A percentile compares a stretch with the other conserved stretches of the same genome.
Evolutionary conservation across 2,113 vertebrate genomes (phyloP).

Genomic region (Varanus komodoensis): DNA sequence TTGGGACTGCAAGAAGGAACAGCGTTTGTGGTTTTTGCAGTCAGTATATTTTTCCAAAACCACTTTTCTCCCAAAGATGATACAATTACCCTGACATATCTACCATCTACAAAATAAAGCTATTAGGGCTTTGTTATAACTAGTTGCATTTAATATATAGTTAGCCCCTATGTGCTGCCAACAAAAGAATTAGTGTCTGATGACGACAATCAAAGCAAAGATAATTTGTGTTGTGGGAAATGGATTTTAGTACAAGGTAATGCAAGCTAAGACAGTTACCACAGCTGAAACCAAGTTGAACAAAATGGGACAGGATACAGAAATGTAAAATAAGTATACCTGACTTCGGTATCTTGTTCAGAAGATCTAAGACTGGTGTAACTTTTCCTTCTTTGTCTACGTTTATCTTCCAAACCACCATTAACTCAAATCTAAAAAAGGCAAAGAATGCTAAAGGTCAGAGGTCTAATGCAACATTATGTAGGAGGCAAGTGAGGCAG

Average conservation of each 20-base stretch:
- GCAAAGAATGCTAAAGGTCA: background rate
- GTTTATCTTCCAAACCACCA: constrained; percentile 82
- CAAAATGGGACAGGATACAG: background rate
- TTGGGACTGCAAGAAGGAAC: background rate
- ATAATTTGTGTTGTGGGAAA: background rate
- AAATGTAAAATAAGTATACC: constrained; percentile 62
- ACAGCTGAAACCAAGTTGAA: background rate
- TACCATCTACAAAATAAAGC: background rate
- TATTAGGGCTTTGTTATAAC: background rate
- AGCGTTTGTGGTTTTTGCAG: background rate
- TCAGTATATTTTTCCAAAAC: background rate
- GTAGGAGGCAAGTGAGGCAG: background rate
- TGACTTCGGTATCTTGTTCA: constrained; percentile 78
- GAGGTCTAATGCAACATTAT: background rate
- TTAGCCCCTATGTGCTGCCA: background rate
- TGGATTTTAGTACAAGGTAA: background rate
- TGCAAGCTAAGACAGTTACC: background rate
- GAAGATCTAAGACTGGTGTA: constrained; percentile 80
- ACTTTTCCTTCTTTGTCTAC: constrained; percentile 77
- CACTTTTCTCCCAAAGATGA: background rate
- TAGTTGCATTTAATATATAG: background rate
- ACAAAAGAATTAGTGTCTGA: background rate
- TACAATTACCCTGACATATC: too few relatives aligned
- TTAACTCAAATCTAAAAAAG: constrained; percentile 77
- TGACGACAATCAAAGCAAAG: background rate